Conservation (phyloP, 2,888 invertebrate genomes). For the Drosophila mettleri region DNA sequence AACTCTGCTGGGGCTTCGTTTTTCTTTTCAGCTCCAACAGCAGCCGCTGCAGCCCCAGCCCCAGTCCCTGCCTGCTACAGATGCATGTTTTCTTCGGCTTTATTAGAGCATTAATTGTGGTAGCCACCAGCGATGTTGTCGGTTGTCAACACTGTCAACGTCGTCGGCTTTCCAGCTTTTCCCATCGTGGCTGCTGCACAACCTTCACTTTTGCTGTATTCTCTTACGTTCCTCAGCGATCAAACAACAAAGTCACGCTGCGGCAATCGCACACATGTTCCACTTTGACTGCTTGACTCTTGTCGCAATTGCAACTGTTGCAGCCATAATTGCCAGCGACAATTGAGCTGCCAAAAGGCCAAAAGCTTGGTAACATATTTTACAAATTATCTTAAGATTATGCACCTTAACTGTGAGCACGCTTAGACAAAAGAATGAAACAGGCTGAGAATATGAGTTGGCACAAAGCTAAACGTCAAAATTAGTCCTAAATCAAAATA, state of each 20-base stretch:
- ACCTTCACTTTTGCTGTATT: constrained; percentile 81
- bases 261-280: constrained; percentile 59
- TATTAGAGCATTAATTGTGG: constrained; percentile 84
- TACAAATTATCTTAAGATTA: constrained; percentile 36
- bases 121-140: constrained; percentile 40
- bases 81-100: constrained; percentile 73
- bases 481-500: no score
- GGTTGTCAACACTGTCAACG: constrained; percentile 50
- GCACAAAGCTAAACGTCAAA: constrained; percentile 15
- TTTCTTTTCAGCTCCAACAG: constrained; percentile 8
- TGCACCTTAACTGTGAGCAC: constrained; percentile 7
- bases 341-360: constrained; percentile 27
- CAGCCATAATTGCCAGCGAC: constrained; percentile 15
- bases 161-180: constrained; percentile 56
- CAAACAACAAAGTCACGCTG: constrained; percentile 70
- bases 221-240: constrained; percentile 43
- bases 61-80: constrained; percentile 7
- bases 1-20: constrained; percentile 33
- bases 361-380: constrained; percentile 40
- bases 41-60: constrained; percentile 12
- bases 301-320: constrained; percentile 18
- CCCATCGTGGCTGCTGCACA: constrained; percentile 60
- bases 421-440: constrained; percentile 20
- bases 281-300: constrained; percentile 13
- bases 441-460: constrained; percentile 41